Percentiles rank a stretch among this genome's conserved stretches.
Evolutionary conservation across 64 coral and sea anemone genomes (phyloP).

Genomic region (Dendronephthya gigantea): DNA sequence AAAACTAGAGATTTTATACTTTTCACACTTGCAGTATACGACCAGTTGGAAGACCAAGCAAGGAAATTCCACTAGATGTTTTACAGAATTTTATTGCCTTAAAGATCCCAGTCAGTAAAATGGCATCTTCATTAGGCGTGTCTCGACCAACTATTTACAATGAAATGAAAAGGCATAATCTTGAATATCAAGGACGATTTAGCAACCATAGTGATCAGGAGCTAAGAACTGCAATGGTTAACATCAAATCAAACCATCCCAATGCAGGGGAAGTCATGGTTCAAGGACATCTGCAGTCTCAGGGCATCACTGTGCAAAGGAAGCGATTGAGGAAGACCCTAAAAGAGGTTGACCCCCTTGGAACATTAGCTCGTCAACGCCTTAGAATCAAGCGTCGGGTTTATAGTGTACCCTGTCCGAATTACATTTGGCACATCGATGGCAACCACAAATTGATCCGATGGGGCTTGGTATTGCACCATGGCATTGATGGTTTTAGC

Average conservation of each 20-base stretch:
- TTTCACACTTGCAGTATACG: neutral
- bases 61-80: neutral
- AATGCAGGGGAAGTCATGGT: constrained; percentile 1
- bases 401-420: neutral
- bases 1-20: neutral
- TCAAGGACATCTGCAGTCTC: neutral
- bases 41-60: neutral
- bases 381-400: neutral
- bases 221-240: neutral
- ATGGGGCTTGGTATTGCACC: neutral
- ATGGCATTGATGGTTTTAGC: constrained; percentile 4
- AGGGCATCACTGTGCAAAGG: constrained; percentile 8
- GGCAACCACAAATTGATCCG: neutral
- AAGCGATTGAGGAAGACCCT: neutral
- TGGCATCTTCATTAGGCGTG: neutral
- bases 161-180: neutral
- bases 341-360: neutral
- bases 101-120: neutral
- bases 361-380: neutral
- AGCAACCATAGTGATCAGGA: neutral
- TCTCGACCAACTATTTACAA: neutral
- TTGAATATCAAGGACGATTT: neutral
- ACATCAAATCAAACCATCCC: neutral
- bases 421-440: constrained; percentile 12
- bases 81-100: neutral